A percentile compares a stretch with the other conserved stretches of the same genome.
Evolutionary conservation across 2,797 vertebrate genomes (phyloP).

Genomic region (Lacerta bilineata): DNA sequence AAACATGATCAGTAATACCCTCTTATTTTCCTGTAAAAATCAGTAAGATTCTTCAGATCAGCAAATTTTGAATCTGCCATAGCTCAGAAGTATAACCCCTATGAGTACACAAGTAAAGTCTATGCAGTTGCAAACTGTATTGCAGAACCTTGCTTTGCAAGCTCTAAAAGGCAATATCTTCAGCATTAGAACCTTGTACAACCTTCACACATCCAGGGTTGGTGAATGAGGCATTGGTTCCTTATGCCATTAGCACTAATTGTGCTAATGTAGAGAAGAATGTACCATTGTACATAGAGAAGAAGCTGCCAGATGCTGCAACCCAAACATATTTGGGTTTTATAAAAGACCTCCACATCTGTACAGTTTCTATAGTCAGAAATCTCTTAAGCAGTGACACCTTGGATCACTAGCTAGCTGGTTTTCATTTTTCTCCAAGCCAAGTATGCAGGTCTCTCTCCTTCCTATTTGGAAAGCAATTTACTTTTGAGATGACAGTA

Average conservation of each 20-base stretch:
- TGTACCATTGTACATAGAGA: background rate
- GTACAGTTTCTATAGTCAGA: slow-evolving; percentile 23
- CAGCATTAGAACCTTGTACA: slow-evolving; percentile 40
- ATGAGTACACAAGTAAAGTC: slow-evolving; percentile 28
- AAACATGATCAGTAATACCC: background rate
- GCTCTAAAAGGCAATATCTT: slow-evolving; percentile 18
- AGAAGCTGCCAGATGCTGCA: slow-evolving; percentile 39
- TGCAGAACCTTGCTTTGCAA: slow-evolving; percentile 2
- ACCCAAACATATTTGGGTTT: slow-evolving; percentile 32
- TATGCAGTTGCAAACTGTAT: background rate
- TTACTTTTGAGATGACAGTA: background rate
- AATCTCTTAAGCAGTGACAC: background rate
- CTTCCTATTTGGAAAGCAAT: slow-evolving; percentile 8
- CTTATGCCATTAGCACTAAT: too few relatives aligned
- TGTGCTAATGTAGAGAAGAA: slow-evolving; percentile 1
- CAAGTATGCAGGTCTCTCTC: background rate
- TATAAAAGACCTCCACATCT: slow-evolving; percentile 26
- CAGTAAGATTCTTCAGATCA: background rate
- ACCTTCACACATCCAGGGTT: slow-evolving; percentile 6
- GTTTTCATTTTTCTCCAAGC: background rate
- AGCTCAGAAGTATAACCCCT: background rate
- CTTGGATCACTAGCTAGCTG: background rate
- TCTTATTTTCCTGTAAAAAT: slow-evolving; percentile 19
- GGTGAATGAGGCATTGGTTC: too few relatives aligned
- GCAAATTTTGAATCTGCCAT: background rate